phyloP scores from a whole-genome alignment of 2,797 vertebrate genomes.

The Tenualosa ilisha region DNA sequence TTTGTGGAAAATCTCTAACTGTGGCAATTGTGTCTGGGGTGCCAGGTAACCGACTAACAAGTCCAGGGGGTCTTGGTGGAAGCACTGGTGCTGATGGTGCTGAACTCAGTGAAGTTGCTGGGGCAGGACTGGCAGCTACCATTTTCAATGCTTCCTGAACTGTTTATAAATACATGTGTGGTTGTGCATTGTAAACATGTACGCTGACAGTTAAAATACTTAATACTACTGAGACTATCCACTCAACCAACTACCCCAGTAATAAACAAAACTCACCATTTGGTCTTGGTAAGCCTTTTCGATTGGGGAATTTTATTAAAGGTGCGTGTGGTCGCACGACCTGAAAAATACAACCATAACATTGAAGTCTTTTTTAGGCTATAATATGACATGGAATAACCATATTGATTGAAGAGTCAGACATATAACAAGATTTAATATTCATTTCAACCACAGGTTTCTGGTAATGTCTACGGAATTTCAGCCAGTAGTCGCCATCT shows the following conservation, averaged over 20 bases:
- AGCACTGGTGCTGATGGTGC: constrained; percentile 39
- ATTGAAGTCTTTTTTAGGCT: too few relatives aligned
- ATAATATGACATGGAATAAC: too few relatives aligned
- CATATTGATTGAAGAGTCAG: too few relatives aligned
- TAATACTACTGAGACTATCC: too few relatives aligned
- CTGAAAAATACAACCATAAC: constrained; percentile 53
- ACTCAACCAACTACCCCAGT: neutral
- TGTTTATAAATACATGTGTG: constrained; percentile 35
- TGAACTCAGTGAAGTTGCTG: constrained; percentile 17
- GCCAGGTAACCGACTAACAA: constrained; percentile 60
- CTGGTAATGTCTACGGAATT: neutral
- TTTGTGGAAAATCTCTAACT: constrained; percentile 68
- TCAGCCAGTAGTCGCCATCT: neutral
- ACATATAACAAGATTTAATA: too few relatives aligned
- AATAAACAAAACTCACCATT: constrained; percentile 65
- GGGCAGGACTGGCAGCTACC: constrained; percentile 50
- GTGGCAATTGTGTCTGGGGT: constrained; percentile 68
- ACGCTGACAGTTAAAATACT: too few relatives aligned
- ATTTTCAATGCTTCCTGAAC: constrained; percentile 67
- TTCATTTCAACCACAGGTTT: too few relatives aligned
- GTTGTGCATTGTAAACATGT: neutral
- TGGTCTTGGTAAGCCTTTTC: constrained; percentile 59
- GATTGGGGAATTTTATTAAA: constrained; percentile 77
- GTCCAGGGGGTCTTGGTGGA: constrained; percentile 54
- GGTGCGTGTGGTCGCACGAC: constrained; percentile 73